phyloP scores from a whole-genome alignment of 1,140 invertebrate species.

The Stegodyphus dumicola region DNA sequence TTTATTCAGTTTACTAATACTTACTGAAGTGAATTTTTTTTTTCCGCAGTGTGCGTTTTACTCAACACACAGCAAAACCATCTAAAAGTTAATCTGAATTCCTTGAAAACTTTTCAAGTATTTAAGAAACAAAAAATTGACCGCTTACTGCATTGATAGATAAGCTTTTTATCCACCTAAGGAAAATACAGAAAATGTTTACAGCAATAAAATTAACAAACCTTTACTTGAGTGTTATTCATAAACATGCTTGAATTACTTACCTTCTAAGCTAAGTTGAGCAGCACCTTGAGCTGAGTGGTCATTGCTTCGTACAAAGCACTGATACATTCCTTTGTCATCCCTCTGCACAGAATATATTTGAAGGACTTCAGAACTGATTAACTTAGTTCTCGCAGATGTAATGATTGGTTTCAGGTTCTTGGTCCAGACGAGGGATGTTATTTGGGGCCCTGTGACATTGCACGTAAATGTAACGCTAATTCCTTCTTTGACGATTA shows the following conservation, averaged over 20 bases:
- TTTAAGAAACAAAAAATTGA: too few species aligned
- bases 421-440: conserved; percentile 53
- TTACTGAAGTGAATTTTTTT: too few species aligned
- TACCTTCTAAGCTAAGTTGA: conserved; percentile 69
- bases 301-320: conserved; percentile 67
- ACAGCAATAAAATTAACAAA: too few species aligned
- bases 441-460: conserved; percentile 37
- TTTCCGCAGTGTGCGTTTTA: too few species aligned
- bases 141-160: too few species aligned
- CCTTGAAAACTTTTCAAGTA: too few species aligned
- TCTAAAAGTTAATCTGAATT: too few species aligned
- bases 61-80: too few species aligned
- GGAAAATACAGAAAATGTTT: too few species aligned
- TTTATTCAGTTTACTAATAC: too few species aligned
- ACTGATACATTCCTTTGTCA: conserved; percentile 71
- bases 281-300: conserved; percentile 67
- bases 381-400: conserved; percentile 48
- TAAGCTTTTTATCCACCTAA: too few species aligned
- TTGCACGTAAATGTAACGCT: conserved; percentile 59
- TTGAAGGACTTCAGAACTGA: conserved; percentile 62
- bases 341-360: conserved; percentile 66
- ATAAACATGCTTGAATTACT: conserved; percentile 32
- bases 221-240: too few species aligned
- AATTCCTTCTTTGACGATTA: conserved; percentile 55
- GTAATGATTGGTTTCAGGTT: conserved; percentile 49